A percentile compares a stretch with the other conserved stretches of the same genome.
Evolutionary conservation across 2,113 vertebrate species (phyloP).

Genomic region (Paralichthys olivaceus): DNA sequence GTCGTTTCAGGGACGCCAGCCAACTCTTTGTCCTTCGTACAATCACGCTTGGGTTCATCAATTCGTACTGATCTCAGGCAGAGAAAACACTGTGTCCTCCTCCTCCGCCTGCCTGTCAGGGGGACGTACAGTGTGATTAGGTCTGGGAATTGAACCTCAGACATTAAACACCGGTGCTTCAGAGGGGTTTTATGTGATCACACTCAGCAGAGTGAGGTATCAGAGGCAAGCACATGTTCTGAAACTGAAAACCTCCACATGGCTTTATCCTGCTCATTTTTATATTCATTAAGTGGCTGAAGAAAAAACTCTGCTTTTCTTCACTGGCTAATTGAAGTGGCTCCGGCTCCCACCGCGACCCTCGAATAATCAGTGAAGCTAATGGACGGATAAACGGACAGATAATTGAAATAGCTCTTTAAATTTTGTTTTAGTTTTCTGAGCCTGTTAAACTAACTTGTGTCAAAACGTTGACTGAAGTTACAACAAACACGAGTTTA

Average conservation of each 20-base stretch:
- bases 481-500: too few species aligned
- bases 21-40: conserved; percentile 39
- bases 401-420: not conserved
- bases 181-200: too few species aligned
- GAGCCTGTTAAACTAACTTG: too few species aligned
- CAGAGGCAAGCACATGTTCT: not conserved
- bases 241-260: too few species aligned
- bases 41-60: conserved; percentile 38
- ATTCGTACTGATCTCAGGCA: conserved; percentile 9
- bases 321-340: not conserved
- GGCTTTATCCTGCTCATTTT: too few species aligned
- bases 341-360: not conserved
- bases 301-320: not conserved
- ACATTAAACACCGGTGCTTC: conserved; percentile 4
- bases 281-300: too few species aligned
- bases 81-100: conserved; percentile 15
- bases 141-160: conserved; percentile 30
- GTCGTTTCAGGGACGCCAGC: conserved; percentile 24
- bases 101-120: not conserved
- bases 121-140: conserved; percentile 12
- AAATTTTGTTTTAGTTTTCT: too few species aligned
- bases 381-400: not conserved
- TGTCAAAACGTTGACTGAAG: too few species aligned
- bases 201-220: not conserved
- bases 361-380: not conserved